Evolutionary conservation across 2,113 vertebrate genomes (phyloP), one percentile per base, ranked within the genome.

Genomic region (Colius striatus): DNA sequence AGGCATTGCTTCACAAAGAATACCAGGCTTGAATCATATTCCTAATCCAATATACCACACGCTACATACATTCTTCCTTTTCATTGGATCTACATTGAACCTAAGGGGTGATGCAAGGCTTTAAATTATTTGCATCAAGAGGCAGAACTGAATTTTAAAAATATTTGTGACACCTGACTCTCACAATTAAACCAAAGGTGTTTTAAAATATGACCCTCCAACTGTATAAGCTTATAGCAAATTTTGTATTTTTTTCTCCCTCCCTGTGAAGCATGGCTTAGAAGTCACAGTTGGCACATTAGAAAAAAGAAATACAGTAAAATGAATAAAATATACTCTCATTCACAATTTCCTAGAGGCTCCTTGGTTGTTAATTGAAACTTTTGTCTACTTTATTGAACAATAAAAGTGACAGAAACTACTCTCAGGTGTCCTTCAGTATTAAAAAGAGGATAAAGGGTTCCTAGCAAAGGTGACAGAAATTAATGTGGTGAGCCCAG

Each of bases 301-400:
- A 97, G 74, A 91, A 97, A 97, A 97, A 97, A 97, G 93, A 97
- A 98, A 97, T 98, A 97, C 79, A 97, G 96, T 97, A 97, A 98
- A 98, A 98, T 97, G 92, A 97, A 97, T 97, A 97, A 98, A 98
- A 98, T 98, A 97, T 97, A 97, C 95, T 97, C 95, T 95, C 97
- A 97, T 97, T 98, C 97, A 96, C 94, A 96, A 97, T 97, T 98
- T 98, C 97, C 97, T 97, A 96, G 96, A 97, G 97, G 94, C 93
- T 96, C 82, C 90, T 97, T 97, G 93, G 95, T 97, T 97, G 96
- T 97, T 98, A 98, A 98, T 98, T 98, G 98, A 98, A 98, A 98
- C 97, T 98, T 98, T 98, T 98, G 97, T 98, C 97, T 98, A 97
- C 96, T 98, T 98, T 98, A 98, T 98, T 97, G 97, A 98, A 98